Conservation (phyloP, 2,797 vertebrate species). For the Sebastes itinus region DNA sequence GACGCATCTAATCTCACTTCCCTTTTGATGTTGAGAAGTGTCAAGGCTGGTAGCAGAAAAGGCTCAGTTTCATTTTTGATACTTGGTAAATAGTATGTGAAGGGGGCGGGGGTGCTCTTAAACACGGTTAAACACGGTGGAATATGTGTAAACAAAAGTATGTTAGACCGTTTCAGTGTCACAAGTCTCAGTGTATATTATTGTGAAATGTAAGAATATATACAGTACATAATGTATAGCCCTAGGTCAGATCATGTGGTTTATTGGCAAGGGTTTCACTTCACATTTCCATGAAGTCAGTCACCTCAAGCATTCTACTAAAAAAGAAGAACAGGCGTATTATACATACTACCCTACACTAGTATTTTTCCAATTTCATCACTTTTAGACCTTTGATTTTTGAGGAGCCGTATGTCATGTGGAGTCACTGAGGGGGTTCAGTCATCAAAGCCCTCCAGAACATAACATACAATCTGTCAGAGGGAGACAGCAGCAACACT, state of each 20-base stretch:
- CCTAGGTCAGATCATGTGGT: neutral
- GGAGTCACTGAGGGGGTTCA: neutral
- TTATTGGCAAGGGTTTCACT: slow-evolving; percentile 61
- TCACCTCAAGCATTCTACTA: neutral
- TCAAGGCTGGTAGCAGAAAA: slow-evolving; percentile 36
- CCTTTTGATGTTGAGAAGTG: slow-evolving; percentile 67
- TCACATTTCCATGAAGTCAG: slow-evolving; percentile 54
- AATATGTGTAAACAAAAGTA: neutral
- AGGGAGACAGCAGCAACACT: slow-evolving; percentile 19
- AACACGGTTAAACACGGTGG: neutral
- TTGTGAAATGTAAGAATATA: neutral
- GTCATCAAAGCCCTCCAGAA: slow-evolving; percentile 32
- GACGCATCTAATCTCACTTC: slow-evolving; percentile 76
- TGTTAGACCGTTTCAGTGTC: neutral
- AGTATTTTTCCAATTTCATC: slow-evolving; percentile 5
- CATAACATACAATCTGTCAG: slow-evolving; percentile 21
- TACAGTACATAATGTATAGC: neutral
- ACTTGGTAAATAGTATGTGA: slow-evolving; percentile 16
- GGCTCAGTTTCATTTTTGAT: slow-evolving; percentile 56
- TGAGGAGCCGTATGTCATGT: neutral
- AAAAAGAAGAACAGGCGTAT: slow-evolving; percentile 24
- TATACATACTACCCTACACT: neutral
- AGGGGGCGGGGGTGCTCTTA: neutral
- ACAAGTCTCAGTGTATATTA: neutral
- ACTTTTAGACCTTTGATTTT: slow-evolving; percentile 17